Evolutionary conservation across 2,888 invertebrate species (phyloP).

Genomic region (Metacarcinus magister): DNA sequence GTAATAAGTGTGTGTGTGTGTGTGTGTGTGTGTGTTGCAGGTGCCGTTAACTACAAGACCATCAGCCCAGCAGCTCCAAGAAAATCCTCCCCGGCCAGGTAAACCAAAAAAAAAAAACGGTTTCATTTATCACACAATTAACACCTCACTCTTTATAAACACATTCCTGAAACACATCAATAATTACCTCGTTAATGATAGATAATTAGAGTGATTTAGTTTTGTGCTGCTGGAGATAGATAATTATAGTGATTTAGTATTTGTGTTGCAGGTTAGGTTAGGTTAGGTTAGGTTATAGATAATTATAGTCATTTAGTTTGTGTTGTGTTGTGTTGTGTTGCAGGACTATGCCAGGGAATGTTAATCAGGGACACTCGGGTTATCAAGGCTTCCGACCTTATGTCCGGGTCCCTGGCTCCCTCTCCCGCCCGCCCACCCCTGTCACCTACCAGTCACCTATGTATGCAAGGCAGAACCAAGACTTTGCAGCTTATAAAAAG

Average conservation of each 20-base stretch:
- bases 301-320: background rate
- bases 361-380: background rate
- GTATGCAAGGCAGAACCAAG: background rate
- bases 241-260: background rate
- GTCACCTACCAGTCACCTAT: background rate
- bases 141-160: too few species aligned
- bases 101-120: background rate
- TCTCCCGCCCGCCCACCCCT: background rate
- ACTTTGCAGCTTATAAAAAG: background rate
- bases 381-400: background rate
- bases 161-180: background rate
- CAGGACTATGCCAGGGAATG: background rate
- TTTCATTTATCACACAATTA: background rate
- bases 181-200: background rate
- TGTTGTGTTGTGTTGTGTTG: background rate
- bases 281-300: background rate
- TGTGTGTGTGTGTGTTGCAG: constrained; percentile 54
- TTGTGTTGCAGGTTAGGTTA: background rate
- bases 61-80: constrained; percentile 1
- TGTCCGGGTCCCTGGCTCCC: background rate
- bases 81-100: constrained; percentile 55
- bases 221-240: too few species aligned
- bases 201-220: background rate
- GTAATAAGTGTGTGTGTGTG: background rate
- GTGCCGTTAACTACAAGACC: constrained; percentile 43